Base-by-base conservation (phyloP, 2,797 vertebrate species). In the Linurgus olivaceus region DNA sequence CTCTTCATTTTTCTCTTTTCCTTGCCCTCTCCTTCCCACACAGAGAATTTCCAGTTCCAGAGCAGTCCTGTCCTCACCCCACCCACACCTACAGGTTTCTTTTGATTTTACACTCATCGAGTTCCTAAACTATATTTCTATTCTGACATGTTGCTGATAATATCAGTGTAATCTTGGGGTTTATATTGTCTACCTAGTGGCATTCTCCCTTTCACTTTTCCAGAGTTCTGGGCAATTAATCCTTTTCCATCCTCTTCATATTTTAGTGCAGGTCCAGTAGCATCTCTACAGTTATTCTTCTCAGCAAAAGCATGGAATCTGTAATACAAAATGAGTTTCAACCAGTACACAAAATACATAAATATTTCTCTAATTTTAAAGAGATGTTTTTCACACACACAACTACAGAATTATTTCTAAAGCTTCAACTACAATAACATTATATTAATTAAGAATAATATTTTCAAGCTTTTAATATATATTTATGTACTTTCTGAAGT, bases 261-360 rank as follows among this genome's bases (percentile, higher is more conserved):
- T 58, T 94, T 91, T 38, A 61, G n/a, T 83, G 71, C 31, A 62
- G 58, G 48, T 18, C 40, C 81, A 59, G 96, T 45, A 68, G 95
- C 85, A 80, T 71, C 85, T 73, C 65, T 28, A 12, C 59, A 93
- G 38, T 93, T 87, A 42, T 74, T 97, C 93, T 97, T 97, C 92
- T 96, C 97, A 40, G 89, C 96, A 94, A 98, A 98, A 51, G 98
- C 98, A 55, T 98, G 98, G 95, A 98, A 98, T 94, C 98, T 98
- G 96, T 80, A 97, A 94, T 8, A 86, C 4, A 90, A 96, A 95
- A 70, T 23, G 19, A 65, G 25, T 72, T 91, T 79, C 76, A 57
- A 86, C 6, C 45, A 70, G 63, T 77, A 50, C 1, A 3, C 40
- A 89, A 91, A 79, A 58, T 35, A 59, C 48, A 68, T 24, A 78